These are phyloP conservation scores for Gonatopus flavifemur DNA, from an alignment of 1,140 invertebrate species.

Conservation along the genomic window DNA sequence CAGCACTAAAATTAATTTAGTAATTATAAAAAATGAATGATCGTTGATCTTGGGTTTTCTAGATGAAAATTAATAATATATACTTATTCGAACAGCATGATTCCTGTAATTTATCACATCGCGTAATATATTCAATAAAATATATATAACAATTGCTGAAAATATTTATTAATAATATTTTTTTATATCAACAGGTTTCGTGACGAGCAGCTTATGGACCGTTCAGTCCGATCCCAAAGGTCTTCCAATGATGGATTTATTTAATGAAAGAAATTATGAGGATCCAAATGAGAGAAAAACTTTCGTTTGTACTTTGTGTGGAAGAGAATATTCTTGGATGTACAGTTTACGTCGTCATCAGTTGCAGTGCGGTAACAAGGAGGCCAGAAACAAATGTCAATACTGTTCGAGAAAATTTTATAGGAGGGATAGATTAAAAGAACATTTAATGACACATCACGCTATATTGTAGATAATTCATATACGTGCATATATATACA, in stretches of 20 bases:
- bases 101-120: no score
- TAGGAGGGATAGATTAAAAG: slow-evolving; percentile 34
- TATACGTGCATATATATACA: no score
- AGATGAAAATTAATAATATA: no score
- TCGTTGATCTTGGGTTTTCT: no score
- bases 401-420: slow-evolving; percentile 40
- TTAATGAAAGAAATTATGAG: neutral
- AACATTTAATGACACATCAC: slow-evolving; percentile 23
- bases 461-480: no score
- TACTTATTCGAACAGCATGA: no score
- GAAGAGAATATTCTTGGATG: slow-evolving; percentile 14
- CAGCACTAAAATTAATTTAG: no score
- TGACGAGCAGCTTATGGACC: slow-evolving; percentile 6
- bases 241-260: neutral
- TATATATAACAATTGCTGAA: no score
- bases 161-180: no score
- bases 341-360: slow-evolving; percentile 31
- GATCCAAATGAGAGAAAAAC: slow-evolving; percentile 4
- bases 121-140: no score
- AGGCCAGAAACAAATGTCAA: slow-evolving; percentile 36
- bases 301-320: slow-evolving; percentile 13
- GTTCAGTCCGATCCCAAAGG: neutral
- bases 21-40: no score
- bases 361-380: slow-evolving; percentile 39
- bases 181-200: slow-evolving; percentile 19